Conservation (phyloP, 2,888 invertebrate species). For the Himalopsyche japonica region DNA sequence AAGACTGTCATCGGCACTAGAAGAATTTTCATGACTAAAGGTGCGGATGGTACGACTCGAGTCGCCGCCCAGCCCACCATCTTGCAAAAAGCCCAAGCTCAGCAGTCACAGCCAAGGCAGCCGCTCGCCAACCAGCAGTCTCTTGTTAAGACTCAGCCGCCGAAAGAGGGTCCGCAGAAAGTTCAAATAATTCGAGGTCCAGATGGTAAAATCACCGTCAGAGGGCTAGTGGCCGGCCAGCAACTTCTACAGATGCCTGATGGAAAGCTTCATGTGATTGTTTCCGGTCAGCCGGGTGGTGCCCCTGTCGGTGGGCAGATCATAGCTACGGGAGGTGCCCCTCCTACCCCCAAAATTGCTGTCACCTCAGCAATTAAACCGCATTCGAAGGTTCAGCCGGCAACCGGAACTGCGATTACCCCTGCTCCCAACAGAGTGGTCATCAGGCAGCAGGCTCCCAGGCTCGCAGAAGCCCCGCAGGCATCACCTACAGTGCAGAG, state of each 20-base stretch:
- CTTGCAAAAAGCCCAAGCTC: constrained; percentile 55
- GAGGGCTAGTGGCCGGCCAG: constrained; percentile 89
- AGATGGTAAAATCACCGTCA: constrained; percentile 89
- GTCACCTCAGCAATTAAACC: constrained; percentile 39
- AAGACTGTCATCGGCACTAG: constrained; percentile 68
- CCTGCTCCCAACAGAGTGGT: constrained; percentile 30
- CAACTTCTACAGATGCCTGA: constrained; percentile 92
- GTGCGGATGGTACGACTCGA: constrained; percentile 68
- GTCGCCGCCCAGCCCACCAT: constrained; percentile 66
- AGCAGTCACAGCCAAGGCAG: constrained; percentile 46
- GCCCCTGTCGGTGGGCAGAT: constrained; percentile 56
- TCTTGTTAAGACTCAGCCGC: constrained; percentile 57
- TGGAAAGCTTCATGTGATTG: constrained; percentile 86
- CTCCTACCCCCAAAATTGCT: constrained; percentile 36
- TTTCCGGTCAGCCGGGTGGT: constrained; percentile 64
- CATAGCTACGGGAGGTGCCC: constrained; percentile 46
- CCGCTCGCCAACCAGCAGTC: constrained; percentile 49
- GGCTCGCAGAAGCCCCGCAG: not conserved
- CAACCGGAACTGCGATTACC: constrained; percentile 16
- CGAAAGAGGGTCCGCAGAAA: constrained; percentile 67
- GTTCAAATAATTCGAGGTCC: constrained; percentile 90
- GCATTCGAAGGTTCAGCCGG: constrained; percentile 29
- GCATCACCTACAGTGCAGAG: constrained; percentile 42
- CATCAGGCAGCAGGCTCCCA: constrained; percentile 24
- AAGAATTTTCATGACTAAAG: constrained; percentile 76